phyloP scores from a whole-genome alignment of 2,888 invertebrate genomes.

The Allolobophora icterica region DNA sequence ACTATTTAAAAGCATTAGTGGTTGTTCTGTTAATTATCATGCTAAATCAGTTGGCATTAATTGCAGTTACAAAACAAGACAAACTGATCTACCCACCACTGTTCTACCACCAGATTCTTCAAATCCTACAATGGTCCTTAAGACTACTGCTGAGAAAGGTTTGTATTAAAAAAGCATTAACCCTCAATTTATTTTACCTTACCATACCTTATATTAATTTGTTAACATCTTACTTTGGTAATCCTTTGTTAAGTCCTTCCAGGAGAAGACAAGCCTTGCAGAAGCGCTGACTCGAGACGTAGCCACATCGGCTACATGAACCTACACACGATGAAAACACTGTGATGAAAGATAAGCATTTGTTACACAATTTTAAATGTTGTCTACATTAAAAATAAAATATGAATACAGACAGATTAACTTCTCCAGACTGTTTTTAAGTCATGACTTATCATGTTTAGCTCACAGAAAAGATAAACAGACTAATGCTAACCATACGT shows the following conservation, averaged over 20 bases:
- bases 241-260: conserved; percentile 88
- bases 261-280: conserved; percentile 96
- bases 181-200: too few species aligned
- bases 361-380: not conserved
- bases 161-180: not conserved
- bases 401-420: too few species aligned
- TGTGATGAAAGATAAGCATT: not conserved
- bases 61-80: not conserved
- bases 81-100: too few species aligned
- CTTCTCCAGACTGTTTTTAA: too few species aligned
- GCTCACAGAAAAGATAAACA: not conserved
- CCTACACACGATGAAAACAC: conserved; percentile 48
- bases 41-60: not conserved
- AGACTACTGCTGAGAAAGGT: too few species aligned
- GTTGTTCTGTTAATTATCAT: not conserved
- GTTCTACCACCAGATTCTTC: not conserved
- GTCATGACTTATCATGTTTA: too few species aligned
- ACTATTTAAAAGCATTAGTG: not conserved
- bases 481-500: not conserved
- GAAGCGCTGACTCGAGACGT: conserved; percentile 82
- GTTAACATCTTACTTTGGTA: conserved; percentile 71
- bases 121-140: not conserved
- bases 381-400: not conserved
- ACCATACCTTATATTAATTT: not conserved
- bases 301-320: conserved; percentile 83